Conservation (phyloP, 35 echinoderm and acorn worm genomes). For the Acanthaster planci region DNA sequence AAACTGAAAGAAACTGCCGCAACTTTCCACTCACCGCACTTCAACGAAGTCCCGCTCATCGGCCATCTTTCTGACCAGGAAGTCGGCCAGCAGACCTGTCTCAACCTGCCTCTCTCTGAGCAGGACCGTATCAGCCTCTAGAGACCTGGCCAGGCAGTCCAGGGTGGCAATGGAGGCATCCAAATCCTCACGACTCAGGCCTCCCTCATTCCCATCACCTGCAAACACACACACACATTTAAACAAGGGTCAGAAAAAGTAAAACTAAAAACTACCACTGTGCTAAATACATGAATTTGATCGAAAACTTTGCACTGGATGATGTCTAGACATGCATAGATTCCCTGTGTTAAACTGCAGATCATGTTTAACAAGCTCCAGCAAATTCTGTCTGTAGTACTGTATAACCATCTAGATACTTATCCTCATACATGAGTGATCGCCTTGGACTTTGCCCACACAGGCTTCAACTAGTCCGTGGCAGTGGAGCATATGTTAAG, state of each 20-base stretch:
- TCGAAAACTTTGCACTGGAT: no score
- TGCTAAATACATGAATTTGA: no score
- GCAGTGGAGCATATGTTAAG: no score
- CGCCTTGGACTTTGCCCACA: no score
- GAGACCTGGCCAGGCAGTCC: conserved; percentile 51
- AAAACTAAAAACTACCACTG: not conserved
- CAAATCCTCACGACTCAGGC: conserved; percentile 81
- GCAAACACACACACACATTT: not conserved
- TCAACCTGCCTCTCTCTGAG: conserved; percentile 60
- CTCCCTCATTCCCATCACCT: conserved; percentile 81
- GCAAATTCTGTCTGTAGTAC: no score
- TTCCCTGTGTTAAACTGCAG: no score
- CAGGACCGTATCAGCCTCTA: conserved; percentile 87
- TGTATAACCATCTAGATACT: no score
- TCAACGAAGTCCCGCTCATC: conserved; percentile 95
- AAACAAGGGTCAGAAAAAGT: not conserved
- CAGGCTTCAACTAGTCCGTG: no score
- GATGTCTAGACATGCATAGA: no score
- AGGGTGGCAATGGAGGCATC: conserved; percentile 79
- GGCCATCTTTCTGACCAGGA: conserved; percentile 74
- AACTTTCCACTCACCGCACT: conserved; percentile 69
- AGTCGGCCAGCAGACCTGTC: conserved; percentile 65
- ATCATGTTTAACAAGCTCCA: no score
- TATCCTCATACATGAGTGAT: no score
- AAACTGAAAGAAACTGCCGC: no score